Evolutionary conservation across 2,888 invertebrate species (phyloP), one percentile per base, ranked within the genome.

Genomic region (Ophonus ardosiacus): DNA sequence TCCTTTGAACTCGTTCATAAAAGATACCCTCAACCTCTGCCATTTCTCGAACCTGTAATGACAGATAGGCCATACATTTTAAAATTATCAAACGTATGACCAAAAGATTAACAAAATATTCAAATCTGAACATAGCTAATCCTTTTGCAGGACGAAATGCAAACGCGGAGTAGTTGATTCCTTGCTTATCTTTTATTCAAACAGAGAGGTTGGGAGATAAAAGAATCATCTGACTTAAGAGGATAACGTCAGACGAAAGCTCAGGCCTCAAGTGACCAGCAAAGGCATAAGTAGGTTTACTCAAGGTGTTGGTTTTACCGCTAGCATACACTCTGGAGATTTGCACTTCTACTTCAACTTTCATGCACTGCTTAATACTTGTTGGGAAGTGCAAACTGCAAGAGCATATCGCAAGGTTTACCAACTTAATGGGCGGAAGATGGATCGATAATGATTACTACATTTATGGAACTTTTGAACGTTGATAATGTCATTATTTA

Each of bases 221-320:
- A 74, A 74, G 68, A 74, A 43, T 43, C 43, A 43, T 74, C 71
- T 18, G 18, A 74, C 71, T 40, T 74, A 74, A 74, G 71, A 74
- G 43, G 71, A 43, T 74, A 6, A 43, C 43, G 17, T 0, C 68
- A 65, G 10, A 56, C 56, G 15, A 21, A 40, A 24, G 40, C 40
- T 31, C 13, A 38, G 7, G 24, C n/a, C 71, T 74, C 43, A 15
- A 74, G 71, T 74, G 71, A 74, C 43, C 43, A 7, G 8, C 18
- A 7, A 1, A 68, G 40, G 68, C 21, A 63, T 40, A 74, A 74
- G 43, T 74, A 40, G 63, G 43, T 74, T 74, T 74, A 13, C 71
- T 40, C 10, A 74, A 74, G 71, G 43, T 74, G 71, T 74, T 74
- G 68, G 38, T 15, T 31, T 15, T n/a, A 68, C 38, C 8, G 21